Conservation (phyloP, 2,113 vertebrate genomes). For the Daphoenositta chrysoptera region DNA sequence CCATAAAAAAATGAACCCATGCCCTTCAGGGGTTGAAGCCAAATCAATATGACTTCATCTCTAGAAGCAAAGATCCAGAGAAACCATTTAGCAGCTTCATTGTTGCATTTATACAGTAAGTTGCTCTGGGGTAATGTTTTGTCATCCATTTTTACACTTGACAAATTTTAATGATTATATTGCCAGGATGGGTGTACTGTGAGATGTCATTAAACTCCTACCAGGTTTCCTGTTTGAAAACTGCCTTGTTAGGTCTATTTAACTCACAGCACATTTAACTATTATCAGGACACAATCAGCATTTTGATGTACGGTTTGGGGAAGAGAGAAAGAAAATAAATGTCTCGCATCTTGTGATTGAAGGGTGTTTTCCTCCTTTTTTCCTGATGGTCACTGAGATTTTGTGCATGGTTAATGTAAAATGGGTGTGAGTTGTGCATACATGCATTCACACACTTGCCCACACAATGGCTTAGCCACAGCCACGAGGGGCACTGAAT, state of each 20-base stretch:
- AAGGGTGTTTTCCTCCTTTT: background rate
- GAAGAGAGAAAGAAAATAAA: background rate
- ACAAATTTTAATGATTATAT: slow-evolving; percentile 54
- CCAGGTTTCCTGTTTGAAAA: slow-evolving; percentile 21
- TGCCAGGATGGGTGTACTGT: slow-evolving; percentile 20
- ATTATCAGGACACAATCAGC: background rate
- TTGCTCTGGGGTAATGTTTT: slow-evolving; percentile 51
- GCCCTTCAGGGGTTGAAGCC: background rate
- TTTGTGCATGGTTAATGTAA: background rate
- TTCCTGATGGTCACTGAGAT: background rate
- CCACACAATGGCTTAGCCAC: background rate
- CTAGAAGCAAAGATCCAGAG: slow-evolving; percentile 21
- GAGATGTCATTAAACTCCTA: slow-evolving; percentile 46
- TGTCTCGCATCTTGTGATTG: background rate
- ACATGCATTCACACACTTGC: background rate
- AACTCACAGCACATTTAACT: slow-evolving; percentile 1
- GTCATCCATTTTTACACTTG: slow-evolving; percentile 56
- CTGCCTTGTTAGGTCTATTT: slow-evolving; percentile 33
- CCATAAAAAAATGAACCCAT: background rate
- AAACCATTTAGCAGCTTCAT: slow-evolving; percentile 21
- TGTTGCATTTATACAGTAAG: slow-evolving; percentile 16
- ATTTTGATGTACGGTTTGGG: background rate
- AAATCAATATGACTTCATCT: slow-evolving; percentile 11
- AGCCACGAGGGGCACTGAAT: background rate
- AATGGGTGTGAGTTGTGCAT: background rate